phyloP scores from a whole-genome alignment of 1,140 invertebrate genomes.

The Hylaeus volcanicus region DNA sequence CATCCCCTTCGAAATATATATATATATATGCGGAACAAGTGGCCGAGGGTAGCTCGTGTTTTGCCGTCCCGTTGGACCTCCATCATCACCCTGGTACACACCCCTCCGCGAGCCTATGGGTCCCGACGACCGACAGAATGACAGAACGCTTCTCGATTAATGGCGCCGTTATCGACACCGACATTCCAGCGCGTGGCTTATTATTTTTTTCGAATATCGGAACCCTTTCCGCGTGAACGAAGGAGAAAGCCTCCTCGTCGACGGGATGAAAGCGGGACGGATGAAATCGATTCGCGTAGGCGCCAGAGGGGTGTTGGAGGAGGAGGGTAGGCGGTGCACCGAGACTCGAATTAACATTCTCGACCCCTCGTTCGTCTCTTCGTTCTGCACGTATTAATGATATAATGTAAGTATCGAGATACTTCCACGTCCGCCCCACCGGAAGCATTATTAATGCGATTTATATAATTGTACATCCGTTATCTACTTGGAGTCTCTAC shows the following conservation, averaged over 20 bases:
- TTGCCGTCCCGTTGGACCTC: conserved; percentile 38
- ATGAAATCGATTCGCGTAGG: conserved; percentile 1
- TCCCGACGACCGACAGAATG: conserved; percentile 9
- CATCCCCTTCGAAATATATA: conserved; percentile 34
- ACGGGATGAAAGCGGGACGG: neutral
- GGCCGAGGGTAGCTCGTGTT: conserved; percentile 50
- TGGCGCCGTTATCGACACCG: conserved; percentile 30
- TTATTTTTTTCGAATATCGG: neutral
- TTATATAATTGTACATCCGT: conserved; percentile 63
- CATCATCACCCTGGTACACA: neutral
- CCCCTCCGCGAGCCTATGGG: neutral
- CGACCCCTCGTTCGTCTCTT: conserved; percentile 57
- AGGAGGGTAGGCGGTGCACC: neutral
- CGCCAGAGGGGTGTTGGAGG: too few relatives aligned
- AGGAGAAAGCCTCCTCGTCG: neutral
- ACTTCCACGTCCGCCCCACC: conserved; percentile 65
- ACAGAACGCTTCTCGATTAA: conserved; percentile 31
- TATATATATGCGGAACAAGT: conserved; percentile 40
- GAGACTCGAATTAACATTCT: conserved; percentile 38
- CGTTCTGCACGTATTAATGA: conserved; percentile 37
- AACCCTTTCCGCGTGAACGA: neutral
- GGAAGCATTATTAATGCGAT: conserved; percentile 60
- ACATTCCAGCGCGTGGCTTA: neutral
- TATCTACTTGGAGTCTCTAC: conserved; percentile 65
- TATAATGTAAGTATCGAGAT: conserved; percentile 59